These are phyloP conservation scores for Sceloporus tristichus DNA, from an alignment of 2,113 vertebrate species.

Conservation along the genomic window DNA sequence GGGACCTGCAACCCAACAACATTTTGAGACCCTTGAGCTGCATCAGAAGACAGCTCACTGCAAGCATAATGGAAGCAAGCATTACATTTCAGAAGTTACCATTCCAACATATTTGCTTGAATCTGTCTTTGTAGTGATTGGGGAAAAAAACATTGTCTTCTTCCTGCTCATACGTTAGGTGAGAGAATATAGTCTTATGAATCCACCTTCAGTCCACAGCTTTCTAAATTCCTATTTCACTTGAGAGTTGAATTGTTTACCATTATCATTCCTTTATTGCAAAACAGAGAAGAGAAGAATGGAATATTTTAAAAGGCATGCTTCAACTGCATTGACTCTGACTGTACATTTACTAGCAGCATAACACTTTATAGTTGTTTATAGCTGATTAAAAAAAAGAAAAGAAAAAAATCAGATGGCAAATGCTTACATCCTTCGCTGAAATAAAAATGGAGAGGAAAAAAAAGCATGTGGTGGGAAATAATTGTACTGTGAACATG, in stretches of 20 bases:
- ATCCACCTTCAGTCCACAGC: background rate
- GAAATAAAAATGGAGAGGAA: background rate
- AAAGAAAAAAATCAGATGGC: conserved; percentile 24
- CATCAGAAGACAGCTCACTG: background rate
- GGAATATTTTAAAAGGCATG: conserved; percentile 41
- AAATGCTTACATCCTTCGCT: background rate
- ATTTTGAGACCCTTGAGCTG: background rate
- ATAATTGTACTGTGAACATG: conserved; percentile 6
- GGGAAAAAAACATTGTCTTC: background rate
- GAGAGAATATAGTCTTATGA: background rate
- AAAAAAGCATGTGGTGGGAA: conserved; percentile 5
- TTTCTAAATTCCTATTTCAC: conserved; percentile 22
- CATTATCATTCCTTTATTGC: conserved; percentile 24
- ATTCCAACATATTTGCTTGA: background rate
- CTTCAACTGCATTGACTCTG: conserved; percentile 16
- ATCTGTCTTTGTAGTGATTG: background rate
- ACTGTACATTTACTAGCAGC: conserved; percentile 24
- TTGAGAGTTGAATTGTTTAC: conserved; percentile 27
- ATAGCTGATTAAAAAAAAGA: conserved; percentile 37
- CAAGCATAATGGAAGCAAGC: background rate
- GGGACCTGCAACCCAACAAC: too few relatives aligned
- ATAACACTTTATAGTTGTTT: conserved; percentile 36
- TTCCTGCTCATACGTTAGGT: background rate
- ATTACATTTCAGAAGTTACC: too few relatives aligned
- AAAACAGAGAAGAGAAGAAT: conserved; percentile 26